A percentile compares a stretch with the other conserved stretches of the same genome.
phyloP scores from a whole-genome alignment of 2,113 vertebrate species.

The Collichthys lucidus region DNA sequence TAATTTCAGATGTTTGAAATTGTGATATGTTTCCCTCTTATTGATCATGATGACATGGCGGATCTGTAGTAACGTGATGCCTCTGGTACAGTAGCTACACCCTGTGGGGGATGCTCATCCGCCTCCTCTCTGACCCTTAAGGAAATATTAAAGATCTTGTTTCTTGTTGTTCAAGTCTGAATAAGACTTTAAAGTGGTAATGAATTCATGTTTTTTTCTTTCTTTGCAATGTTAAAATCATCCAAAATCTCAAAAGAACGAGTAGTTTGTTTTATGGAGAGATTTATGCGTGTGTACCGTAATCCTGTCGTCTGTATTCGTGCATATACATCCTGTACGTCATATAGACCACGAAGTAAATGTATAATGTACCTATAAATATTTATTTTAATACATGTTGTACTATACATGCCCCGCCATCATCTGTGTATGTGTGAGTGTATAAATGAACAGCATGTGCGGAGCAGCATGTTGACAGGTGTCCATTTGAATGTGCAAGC shows the following conservation, averaged over 20 bases:
- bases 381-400: background rate
- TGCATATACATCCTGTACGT: background rate
- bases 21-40: constrained; percentile 33
- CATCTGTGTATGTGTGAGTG: background rate
- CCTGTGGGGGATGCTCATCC: background rate
- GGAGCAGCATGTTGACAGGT: constrained; percentile 53
- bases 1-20: constrained; percentile 24
- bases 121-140: background rate
- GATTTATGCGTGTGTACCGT: background rate
- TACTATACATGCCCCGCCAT: background rate
- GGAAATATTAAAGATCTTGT: background rate
- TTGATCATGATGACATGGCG: constrained; percentile 37
- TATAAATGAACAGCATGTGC: constrained; percentile 9
- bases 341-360: background rate
- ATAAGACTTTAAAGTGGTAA: background rate
- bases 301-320: background rate
- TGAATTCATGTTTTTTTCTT: too few relatives aligned
- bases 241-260: background rate
- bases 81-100: background rate
- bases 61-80: constrained; percentile 41
- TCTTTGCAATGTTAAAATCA: background rate
- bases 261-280: background rate
- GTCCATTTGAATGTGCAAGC: constrained; percentile 49
- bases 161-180: background rate
- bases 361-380: background rate